Conservation (phyloP, 2,113 vertebrate genomes). For the Abramis brama region DNA sequence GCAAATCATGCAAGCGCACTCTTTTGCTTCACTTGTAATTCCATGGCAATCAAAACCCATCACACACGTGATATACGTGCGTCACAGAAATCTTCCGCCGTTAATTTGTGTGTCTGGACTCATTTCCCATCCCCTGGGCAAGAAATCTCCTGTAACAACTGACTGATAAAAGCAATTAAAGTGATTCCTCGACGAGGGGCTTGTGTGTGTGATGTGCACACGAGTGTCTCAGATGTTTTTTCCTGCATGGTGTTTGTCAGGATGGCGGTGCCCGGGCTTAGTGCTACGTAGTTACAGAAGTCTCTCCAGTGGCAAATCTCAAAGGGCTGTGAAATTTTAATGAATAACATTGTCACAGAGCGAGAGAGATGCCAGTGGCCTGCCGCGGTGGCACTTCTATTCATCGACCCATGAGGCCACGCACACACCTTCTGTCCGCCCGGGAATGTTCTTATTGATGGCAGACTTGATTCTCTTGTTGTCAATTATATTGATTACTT, state of each 20-base stretch:
- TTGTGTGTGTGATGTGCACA: constrained; percentile 23
- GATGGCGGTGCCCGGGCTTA: background rate
- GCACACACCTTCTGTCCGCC: constrained; percentile 1
- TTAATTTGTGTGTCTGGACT: constrained; percentile 18
- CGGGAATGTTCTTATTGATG: constrained; percentile 66
- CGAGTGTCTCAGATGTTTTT: background rate
- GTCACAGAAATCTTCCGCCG: background rate
- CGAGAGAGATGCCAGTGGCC: constrained; percentile 13
- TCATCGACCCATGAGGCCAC: constrained; percentile 41
- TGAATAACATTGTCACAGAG: constrained; percentile 49
- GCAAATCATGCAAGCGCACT: background rate
- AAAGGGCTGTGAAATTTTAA: constrained; percentile 52
- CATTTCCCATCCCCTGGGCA: constrained; percentile 1
- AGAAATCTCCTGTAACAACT: constrained; percentile 30
- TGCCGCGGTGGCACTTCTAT: constrained; percentile 40
- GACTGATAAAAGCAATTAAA: constrained; percentile 38
- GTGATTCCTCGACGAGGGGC: constrained; percentile 2
- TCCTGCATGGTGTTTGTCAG: constrained; percentile 7
- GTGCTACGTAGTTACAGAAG: constrained; percentile 43
- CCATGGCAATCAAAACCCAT: constrained; percentile 4
- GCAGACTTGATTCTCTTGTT: constrained; percentile 61
- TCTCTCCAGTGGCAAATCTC: constrained; percentile 56
- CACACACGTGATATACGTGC: background rate
- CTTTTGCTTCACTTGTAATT: constrained; percentile 19
- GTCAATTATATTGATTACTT: constrained; percentile 80